A percentile compares a stretch with the other conserved stretches of the same genome.
phyloP scores from a whole-genome alignment of 2,113 vertebrate genomes.

The Prinia subflava region DNA sequence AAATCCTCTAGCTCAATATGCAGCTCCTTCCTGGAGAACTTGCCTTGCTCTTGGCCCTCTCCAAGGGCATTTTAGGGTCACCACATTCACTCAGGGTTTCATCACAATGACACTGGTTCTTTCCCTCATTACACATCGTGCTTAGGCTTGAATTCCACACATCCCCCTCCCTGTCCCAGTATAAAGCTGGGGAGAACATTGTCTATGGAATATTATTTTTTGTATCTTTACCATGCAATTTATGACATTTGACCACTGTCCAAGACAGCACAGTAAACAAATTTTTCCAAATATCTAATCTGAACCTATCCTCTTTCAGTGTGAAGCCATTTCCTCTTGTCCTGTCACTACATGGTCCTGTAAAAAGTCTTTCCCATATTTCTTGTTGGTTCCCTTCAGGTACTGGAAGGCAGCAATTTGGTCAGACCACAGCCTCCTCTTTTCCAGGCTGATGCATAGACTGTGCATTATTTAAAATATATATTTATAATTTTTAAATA shows the following conservation, averaged over 20 bases:
- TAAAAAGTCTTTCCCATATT: background rate
- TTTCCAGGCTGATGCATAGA: background rate
- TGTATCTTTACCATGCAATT: background rate
- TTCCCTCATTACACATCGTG: background rate
- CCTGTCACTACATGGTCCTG: background rate
- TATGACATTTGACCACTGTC: background rate
- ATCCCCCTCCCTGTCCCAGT: rapidly evolving
- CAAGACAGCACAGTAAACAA: background rate
- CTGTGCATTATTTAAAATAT: background rate
- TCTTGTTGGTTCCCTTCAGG: background rate
- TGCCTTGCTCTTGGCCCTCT: background rate
- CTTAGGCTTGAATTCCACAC: background rate
- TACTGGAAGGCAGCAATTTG: background rate
- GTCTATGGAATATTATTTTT: background rate
- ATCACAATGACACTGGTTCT: background rate
- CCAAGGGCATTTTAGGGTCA: background rate
- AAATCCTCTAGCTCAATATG: background rate
- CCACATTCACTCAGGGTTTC: background rate
- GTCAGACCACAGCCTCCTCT: background rate
- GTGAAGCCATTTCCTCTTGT: background rate
- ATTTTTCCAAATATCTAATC: background rate
- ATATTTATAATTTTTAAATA: too few species aligned
- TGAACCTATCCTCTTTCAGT: background rate
- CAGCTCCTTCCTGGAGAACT: background rate
- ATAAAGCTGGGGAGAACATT: background rate